These are phyloP conservation scores for Sussaba pulchella DNA, from an alignment of 2,888 invertebrate genomes.

Conservation along the genomic window DNA sequence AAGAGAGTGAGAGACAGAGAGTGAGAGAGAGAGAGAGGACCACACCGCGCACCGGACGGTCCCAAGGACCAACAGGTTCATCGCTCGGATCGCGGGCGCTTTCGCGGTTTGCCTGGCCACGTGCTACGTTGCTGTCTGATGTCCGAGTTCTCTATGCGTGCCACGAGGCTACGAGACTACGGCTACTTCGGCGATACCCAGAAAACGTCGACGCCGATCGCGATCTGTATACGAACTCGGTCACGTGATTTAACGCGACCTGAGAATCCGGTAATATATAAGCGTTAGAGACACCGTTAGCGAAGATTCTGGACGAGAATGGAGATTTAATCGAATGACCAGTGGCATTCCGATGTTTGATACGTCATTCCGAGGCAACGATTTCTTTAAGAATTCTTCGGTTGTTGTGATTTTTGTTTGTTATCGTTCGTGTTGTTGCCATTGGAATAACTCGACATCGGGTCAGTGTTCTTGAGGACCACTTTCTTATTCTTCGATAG, in stretches of 20 bases:
- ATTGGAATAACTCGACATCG: too few relatives aligned
- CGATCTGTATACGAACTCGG: slow-evolving; percentile 12
- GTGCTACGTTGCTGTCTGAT: not conserved
- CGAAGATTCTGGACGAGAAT: too few relatives aligned
- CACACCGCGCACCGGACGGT: slow-evolving; percentile 44
- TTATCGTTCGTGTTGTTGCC: too few relatives aligned
- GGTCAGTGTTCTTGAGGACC: too few relatives aligned
- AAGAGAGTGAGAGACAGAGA: not conserved
- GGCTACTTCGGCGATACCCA: too few relatives aligned
- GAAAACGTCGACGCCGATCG: not conserved
- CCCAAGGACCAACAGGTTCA: slow-evolving; percentile 56
- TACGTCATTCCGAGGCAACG: too few relatives aligned
- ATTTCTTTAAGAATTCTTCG: too few relatives aligned
- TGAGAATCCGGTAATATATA: not conserved
- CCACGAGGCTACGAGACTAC: not conserved
- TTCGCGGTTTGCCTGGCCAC: slow-evolving; percentile 51
- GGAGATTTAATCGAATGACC: too few relatives aligned
- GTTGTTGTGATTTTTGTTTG: too few relatives aligned
- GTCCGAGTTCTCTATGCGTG: too few relatives aligned
- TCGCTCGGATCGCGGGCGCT: slow-evolving; percentile 71
- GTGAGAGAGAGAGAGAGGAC: slow-evolving; percentile 4
- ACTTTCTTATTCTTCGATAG: too few relatives aligned
- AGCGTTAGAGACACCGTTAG: not conserved
- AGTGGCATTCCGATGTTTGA: too few relatives aligned
- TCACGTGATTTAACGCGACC: slow-evolving; percentile 10